Conservation (phyloP, 2,113 vertebrate species). For the Aleadryas rufinucha region DNA sequence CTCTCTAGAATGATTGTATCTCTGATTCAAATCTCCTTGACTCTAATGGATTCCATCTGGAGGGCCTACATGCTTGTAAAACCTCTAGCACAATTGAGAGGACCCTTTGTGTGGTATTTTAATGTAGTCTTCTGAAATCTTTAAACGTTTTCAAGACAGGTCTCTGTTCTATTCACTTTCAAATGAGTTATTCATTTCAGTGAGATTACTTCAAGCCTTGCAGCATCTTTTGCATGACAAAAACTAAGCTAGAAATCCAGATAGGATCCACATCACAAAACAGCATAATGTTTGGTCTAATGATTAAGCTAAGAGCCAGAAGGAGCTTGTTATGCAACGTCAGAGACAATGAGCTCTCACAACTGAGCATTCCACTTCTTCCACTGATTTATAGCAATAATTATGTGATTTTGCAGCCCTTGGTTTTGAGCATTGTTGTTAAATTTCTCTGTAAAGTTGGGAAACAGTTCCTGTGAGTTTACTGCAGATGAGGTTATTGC, state of each 20-base stretch:
- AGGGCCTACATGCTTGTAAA: background rate
- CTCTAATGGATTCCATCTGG: background rate
- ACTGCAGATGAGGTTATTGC: background rate
- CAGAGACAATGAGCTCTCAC: background rate
- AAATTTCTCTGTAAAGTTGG: background rate
- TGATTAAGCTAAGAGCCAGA: conserved; percentile 6
- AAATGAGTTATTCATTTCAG: conserved; percentile 49
- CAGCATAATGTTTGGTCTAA: conserved; percentile 12
- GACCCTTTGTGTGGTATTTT: background rate
- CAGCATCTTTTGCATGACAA: conserved; percentile 29
- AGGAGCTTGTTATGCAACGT: background rate
- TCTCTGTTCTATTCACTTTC: conserved; percentile 22
- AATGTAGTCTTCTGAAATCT: conserved; percentile 23
- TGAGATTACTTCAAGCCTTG: conserved; percentile 8
- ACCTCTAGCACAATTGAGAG: background rate
- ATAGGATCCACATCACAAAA: background rate
- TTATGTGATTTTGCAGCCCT: background rate
- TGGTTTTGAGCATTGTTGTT: background rate
- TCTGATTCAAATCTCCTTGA: background rate
- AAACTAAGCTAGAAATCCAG: background rate
- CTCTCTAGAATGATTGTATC: background rate
- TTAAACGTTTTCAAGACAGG: background rate
- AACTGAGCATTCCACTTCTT: background rate
- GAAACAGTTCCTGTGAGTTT: background rate
- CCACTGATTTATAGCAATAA: background rate